Percentiles rank a stretch among this genome's conserved stretches.
These are phyloP conservation scores for Yponomeuta cagnagella DNA, from an alignment of 2,888 invertebrate species.

Conservation along the genomic window DNA sequence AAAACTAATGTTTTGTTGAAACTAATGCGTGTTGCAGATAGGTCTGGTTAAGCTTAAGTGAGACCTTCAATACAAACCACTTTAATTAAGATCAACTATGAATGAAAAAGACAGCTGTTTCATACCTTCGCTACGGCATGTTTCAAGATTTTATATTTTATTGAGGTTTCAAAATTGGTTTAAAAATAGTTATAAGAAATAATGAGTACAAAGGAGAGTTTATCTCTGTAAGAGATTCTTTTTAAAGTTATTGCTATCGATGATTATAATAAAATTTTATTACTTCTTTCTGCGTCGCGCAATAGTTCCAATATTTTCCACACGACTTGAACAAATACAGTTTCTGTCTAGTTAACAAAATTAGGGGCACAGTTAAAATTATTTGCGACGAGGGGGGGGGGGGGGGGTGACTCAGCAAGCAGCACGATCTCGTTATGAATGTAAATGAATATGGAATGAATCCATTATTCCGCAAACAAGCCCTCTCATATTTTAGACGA, in stretches of 20 bases:
- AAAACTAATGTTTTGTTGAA: too few species aligned
- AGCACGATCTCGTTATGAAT: slow-evolving; percentile 67
- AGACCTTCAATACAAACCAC: too few species aligned
- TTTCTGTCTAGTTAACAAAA: slow-evolving; percentile 16
- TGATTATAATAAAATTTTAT: neutral
- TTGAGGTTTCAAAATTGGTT: too few species aligned
- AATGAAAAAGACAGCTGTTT: too few species aligned
- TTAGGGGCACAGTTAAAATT: slow-evolving; percentile 40
- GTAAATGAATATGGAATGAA: slow-evolving; percentile 75
- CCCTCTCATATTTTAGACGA: slow-evolving; percentile 51
- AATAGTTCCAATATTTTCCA: slow-evolving; percentile 1
- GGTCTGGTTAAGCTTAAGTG: too few species aligned
- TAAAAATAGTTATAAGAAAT: too few species aligned
- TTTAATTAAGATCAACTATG: too few species aligned
- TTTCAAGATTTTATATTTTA: too few species aligned
- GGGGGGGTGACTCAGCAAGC: slow-evolving; percentile 53
- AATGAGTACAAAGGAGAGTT: neutral
- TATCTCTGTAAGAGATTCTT: neutral
- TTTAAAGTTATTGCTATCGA: neutral
- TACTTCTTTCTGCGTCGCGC: neutral
- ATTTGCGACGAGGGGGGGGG: slow-evolving; percentile 49
- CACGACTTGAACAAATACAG: neutral
- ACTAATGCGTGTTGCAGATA: too few species aligned
- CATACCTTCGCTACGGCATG: too few species aligned
- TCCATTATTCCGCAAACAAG: slow-evolving; percentile 73